Evolutionary conservation across 2,888 invertebrate species (phyloP).

Genomic region (Leptura quadrifasciata): DNA sequence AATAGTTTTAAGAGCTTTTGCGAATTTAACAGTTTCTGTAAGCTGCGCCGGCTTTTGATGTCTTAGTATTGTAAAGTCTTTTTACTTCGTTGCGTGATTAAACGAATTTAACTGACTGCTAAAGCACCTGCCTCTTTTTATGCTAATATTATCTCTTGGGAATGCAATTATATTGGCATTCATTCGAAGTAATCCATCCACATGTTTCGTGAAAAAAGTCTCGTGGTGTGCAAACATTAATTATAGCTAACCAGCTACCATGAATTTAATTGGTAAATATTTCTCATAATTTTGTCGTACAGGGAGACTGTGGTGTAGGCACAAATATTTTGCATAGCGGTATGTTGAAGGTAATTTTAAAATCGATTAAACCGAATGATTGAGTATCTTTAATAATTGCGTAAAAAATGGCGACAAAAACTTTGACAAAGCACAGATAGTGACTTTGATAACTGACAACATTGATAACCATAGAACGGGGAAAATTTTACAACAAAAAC

Average conservation of each 20-base stretch:
- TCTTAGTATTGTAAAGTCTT: conserved; percentile 22
- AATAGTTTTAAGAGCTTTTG: conserved; percentile 39
- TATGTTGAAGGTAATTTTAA: no score
- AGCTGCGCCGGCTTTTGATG: conserved; percentile 35
- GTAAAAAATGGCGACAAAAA: no score
- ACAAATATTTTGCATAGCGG: no score
- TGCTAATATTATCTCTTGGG: conserved; percentile 8
- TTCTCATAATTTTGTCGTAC: background rate
- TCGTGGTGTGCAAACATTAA: conserved; percentile 5
- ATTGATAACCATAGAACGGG: no score
- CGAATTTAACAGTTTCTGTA: conserved; percentile 30
- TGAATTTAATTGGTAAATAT: conserved; percentile 9
- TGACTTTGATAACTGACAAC: no score
- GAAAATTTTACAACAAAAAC: no score
- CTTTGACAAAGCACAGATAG: no score
- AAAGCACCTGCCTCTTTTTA: conserved; percentile 23
- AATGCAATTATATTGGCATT: conserved; percentile 20
- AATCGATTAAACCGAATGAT: no score
- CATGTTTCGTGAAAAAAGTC: conserved; percentile 11
- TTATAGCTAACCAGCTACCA: background rate
- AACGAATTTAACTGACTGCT: conserved; percentile 8
- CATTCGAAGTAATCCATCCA: conserved; percentile 1
- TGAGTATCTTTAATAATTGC: no score
- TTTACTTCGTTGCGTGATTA: conserved; percentile 18
- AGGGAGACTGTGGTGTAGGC: background rate